These are phyloP conservation scores for Alaudala cheleensis DNA, from an alignment of 2,113 vertebrate species.

Conservation along the genomic window DNA sequence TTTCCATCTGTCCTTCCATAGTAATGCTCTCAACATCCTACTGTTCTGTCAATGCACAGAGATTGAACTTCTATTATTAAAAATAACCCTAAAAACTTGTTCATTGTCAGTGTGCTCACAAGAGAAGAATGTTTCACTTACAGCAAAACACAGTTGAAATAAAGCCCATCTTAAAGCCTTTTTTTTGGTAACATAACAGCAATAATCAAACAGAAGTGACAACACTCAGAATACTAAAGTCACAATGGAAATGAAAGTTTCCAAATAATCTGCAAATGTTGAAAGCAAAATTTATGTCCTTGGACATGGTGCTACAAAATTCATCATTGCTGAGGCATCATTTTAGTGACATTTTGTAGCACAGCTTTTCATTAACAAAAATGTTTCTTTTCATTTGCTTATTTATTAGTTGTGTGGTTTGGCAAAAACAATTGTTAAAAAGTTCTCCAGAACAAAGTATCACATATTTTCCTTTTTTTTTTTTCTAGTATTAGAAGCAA, in stretches of 20 bases:
- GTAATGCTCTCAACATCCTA: not conserved
- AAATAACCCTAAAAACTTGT: accelerated
- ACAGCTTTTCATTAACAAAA: not conserved
- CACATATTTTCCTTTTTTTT: not conserved
- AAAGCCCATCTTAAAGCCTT: not conserved
- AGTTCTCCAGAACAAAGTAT: not conserved
- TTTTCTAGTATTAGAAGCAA: not conserved
- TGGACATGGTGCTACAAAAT: not conserved
- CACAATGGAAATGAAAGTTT: not conserved
- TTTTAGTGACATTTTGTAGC: not conserved
- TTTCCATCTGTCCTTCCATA: not conserved
- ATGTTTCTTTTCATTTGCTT: not conserved
- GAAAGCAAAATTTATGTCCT: not conserved
- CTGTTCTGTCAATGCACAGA: not conserved
- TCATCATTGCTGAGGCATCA: not conserved
- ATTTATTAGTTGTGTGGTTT: not conserved
- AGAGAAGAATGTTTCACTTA: not conserved
- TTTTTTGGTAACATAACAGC: not conserved
- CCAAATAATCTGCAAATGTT: not conserved
- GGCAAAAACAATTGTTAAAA: not conserved
- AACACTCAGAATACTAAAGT: not conserved
- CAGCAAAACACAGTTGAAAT: not conserved
- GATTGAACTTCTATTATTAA: not conserved
- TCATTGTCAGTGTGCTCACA: not conserved
- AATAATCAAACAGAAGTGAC: not conserved